Evolutionary conservation across 1,140 invertebrate species (phyloP), one percentile per base, ranked within the genome.

Genomic region (Danaus plexippus): DNA sequence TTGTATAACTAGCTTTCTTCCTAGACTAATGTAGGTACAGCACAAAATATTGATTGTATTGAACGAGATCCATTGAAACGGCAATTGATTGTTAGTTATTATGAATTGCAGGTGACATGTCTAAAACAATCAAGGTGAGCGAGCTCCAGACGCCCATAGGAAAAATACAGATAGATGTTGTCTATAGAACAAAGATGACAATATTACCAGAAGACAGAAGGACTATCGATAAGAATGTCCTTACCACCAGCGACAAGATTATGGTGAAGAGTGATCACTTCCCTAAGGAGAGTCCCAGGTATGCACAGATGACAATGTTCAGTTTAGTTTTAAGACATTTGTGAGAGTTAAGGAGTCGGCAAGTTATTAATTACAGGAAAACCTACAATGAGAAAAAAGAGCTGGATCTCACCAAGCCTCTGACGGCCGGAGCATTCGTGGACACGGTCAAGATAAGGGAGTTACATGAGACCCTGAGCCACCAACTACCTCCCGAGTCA

Each of bases 261-360:
- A 80, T 81, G 74, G 68, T 84, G 4, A 82, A 82, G 57, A 84
- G 77, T 63, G 80, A 85, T 59, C 82, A 85, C 62, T 85, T 85
- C 47, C 67, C 69, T 6, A 74, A 63, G 43, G 82, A 85, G 48
- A 83, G 71, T 50, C 78, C 79, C 48, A 80, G 75, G 75, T 80
- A 41, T 50, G 13, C 41, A n/a, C 44, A 40, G 11, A 45, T 18
- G 10, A 56, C 42, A 57, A n/a, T 43, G 13, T 49, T 32, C 10
- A 45, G 15, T 43, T 9, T 54, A 43, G 18, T 49, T 5, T 42
- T 32, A 32, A 32, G 22, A 32, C 5, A 6, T 2, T 32, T 32
- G 7, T 32, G 7, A 32, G 22, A 4, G 22, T 32, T 32, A 32
- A 32, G 22, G 5, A 32, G 5, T 32, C 22, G 22, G 22, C 22